Percentiles rank a stretch among this genome's conserved stretches.
These are phyloP conservation scores for human (Homo sapiens) DNA, from an alignment of 2,113 vertebrate species.

Conservation along the genomic window DNA sequence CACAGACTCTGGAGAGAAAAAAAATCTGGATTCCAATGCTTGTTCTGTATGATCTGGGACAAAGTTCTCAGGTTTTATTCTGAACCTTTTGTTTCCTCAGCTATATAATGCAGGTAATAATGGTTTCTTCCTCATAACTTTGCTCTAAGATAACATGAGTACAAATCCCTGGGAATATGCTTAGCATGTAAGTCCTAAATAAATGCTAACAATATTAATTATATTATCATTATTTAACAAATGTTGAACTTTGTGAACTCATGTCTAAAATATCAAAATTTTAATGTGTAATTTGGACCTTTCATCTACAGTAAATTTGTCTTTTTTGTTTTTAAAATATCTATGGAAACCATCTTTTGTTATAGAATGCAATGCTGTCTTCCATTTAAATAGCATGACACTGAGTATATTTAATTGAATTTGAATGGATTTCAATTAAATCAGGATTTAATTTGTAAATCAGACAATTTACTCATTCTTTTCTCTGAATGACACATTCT, in stretches of 20 bases:
- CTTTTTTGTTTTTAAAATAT: background rate
- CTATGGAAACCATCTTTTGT: background rate
- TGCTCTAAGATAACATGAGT: background rate
- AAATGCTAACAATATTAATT: background rate
- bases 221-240: background rate
- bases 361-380: background rate
- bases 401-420: background rate
- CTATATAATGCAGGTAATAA: background rate
- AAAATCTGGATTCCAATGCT: rapidly evolving
- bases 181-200: background rate
- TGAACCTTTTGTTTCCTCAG: background rate
- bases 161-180: background rate
- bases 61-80: background rate
- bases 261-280: background rate
- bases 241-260: background rate
- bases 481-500: background rate
- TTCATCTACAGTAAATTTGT: background rate
- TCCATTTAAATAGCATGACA: background rate
- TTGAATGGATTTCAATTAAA: constrained; percentile 31
- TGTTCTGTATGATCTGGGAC: background rate
- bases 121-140: background rate
- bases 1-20: background rate
- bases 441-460: constrained; percentile 10
- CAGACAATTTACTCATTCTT: background rate
- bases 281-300: background rate